A percentile compares a stretch with the other conserved stretches of the same genome.
Conservation (phyloP, 2,888 invertebrate species). For the Drosophila glabriapex region DNA sequence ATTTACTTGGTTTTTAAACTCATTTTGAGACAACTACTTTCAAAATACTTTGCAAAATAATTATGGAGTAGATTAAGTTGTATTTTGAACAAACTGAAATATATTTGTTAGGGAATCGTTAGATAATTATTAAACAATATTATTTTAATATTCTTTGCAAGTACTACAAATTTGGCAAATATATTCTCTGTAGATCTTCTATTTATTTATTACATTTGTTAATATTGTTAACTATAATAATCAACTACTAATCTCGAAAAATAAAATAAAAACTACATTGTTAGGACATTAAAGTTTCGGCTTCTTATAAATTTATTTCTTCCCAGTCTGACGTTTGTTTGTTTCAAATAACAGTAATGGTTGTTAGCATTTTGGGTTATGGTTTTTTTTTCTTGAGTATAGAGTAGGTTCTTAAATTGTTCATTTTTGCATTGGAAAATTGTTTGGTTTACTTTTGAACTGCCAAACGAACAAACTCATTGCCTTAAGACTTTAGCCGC, state of each 20-base stretch:
- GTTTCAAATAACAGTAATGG: neutral
- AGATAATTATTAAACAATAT: neutral
- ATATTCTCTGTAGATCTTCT: neutral
- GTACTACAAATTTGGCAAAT: neutral
- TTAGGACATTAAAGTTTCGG: neutral
- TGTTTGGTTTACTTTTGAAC: constrained; percentile 22
- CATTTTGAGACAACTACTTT: neutral
- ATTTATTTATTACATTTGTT: neutral
- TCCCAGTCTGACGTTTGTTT: neutral
- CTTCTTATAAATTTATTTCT: neutral
- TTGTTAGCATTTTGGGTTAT: neutral
- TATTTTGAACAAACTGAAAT: neutral
- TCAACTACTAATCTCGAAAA: too few species aligned
- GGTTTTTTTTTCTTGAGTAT: neutral
- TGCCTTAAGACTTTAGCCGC: constrained; percentile 6
- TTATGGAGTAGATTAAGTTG: neutral
- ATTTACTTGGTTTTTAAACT: neutral
- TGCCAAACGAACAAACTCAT: neutral
- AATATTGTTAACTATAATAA: neutral
- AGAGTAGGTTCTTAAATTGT: constrained; percentile 12
- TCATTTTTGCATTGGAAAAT: constrained; percentile 18
- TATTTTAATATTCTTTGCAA: neutral
- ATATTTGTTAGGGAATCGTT: neutral
- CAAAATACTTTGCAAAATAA: too few species aligned
- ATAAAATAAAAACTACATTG: neutral